Conservation (phyloP, 2,113 vertebrate species). For the Patagioenas fasciata region DNA sequence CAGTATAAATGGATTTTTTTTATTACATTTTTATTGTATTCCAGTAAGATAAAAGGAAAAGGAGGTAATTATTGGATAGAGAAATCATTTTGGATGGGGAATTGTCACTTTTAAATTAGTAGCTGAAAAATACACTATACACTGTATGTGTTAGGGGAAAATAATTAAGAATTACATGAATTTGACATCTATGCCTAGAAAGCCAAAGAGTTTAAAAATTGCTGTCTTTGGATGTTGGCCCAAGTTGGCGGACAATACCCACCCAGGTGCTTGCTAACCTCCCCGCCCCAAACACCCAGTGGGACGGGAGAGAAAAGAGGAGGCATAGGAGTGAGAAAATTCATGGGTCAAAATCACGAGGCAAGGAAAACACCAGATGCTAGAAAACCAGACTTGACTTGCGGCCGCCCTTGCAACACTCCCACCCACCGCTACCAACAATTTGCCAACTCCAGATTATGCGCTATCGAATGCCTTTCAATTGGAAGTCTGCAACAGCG, state of each 20-base stretch:
- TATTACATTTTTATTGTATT: background rate
- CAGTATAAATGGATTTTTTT: background rate
- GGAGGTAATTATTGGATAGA: background rate
- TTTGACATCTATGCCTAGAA: background rate
- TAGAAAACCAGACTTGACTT: background rate
- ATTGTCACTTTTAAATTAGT: background rate
- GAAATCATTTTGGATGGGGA: background rate
- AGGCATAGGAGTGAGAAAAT: background rate
- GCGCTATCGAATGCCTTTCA: background rate
- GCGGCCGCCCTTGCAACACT: rapidly evolving
- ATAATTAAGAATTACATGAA: rapidly evolving
- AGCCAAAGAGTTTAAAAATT: background rate
- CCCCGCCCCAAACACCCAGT: rapidly evolving
- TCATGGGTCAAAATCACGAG: background rate
- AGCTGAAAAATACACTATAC: background rate
- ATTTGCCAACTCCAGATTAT: background rate
- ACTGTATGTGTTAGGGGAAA: background rate
- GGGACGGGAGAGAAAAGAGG: background rate
- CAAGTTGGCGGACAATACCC: background rate
- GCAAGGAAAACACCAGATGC: background rate
- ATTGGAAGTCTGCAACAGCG: rapidly evolving
- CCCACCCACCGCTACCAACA: rapidly evolving
- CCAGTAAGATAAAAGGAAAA: background rate
- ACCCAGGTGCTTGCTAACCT: background rate
- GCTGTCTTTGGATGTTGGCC: rapidly evolving